A percentile compares a stretch with the other conserved stretches of the same genome.
Conservation (phyloP, 2,888 invertebrate species). For the Portevinia maculata region DNA sequence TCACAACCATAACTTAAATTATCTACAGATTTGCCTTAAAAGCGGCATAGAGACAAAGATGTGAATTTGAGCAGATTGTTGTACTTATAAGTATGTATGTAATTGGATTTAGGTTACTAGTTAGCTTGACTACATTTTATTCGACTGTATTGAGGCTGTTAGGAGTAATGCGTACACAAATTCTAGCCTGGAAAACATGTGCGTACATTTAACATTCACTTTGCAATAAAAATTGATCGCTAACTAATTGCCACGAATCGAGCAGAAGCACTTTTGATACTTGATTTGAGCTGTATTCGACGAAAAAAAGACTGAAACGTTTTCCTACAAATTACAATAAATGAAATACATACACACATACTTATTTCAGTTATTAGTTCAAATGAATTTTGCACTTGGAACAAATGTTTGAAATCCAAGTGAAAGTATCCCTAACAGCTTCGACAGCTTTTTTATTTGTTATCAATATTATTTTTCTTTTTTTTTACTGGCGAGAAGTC, state of each 20-base stretch:
- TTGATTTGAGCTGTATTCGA: neutral
- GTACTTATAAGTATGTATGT: too few species aligned
- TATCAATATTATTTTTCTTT: too few species aligned
- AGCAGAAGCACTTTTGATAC: slow-evolving; percentile 12
- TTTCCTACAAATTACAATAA: too few species aligned
- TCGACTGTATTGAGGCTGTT: neutral
- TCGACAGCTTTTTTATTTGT: too few species aligned
- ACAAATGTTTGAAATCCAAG: too few species aligned
- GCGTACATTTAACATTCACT: slow-evolving; percentile 17
- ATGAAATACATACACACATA: too few species aligned
- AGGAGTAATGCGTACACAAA: neutral
- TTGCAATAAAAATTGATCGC: slow-evolving; percentile 10
- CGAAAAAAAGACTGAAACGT: too few species aligned
- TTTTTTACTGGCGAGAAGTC: too few species aligned
- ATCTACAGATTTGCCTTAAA: slow-evolving; percentile 2
- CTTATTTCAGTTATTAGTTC: too few species aligned
- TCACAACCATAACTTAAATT: neutral
- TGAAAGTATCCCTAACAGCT: too few species aligned
- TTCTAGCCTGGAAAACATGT: slow-evolving; percentile 13
- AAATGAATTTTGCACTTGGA: too few species aligned
- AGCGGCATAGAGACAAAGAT: slow-evolving; percentile 10
- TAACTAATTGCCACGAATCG: slow-evolving; percentile 33
- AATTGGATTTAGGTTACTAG: slow-evolving; percentile 53
- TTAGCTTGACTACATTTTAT: slow-evolving; percentile 33
- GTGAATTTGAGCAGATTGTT: slow-evolving; percentile 25